A percentile compares a stretch with the other conserved stretches of the same genome.
These are phyloP conservation scores for Exaiptasia diaphana DNA, from an alignment of 64 coral and sea anemone species.

Conservation along the genomic window DNA sequence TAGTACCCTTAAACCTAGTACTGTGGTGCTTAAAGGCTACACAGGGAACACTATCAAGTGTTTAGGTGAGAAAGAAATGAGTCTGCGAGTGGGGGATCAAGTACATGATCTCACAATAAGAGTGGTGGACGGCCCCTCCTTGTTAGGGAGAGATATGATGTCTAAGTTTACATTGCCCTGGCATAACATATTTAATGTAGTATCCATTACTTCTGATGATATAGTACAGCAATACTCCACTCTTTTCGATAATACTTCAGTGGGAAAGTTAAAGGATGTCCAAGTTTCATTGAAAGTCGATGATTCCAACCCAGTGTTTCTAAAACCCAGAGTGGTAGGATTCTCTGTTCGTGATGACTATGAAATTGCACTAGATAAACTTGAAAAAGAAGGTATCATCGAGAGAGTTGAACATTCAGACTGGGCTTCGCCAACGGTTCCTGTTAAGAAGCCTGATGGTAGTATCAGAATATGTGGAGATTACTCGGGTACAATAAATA, in stretches of 20 bases:
- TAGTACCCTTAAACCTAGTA: conserved; percentile 10
- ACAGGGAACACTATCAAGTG: conserved; percentile 31
- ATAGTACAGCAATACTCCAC: conserved; percentile 28
- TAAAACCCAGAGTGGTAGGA: conserved; percentile 31
- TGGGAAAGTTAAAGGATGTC: conserved; percentile 51
- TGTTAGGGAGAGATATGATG: conserved; percentile 51
- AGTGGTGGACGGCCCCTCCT: conserved; percentile 30
- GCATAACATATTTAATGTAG: conserved; percentile 44
- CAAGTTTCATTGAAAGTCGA: conserved; percentile 38
- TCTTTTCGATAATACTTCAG: conserved; percentile 48
- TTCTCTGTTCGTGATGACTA: conserved; percentile 28
- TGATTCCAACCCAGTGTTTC: conserved; percentile 53
- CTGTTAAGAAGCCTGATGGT: conserved; percentile 32
- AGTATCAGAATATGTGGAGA: conserved; percentile 43
- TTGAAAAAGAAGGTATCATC: conserved; percentile 43
- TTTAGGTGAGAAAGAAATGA: conserved; percentile 30
- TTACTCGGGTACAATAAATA: conserved; percentile 38
- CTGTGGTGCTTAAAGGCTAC: conserved; percentile 43
- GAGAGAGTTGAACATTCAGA: conserved; percentile 57
- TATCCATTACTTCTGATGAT: conserved; percentile 48
- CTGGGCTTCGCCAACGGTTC: conserved; percentile 56
- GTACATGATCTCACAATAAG: background rate
- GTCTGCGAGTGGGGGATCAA: conserved; percentile 36
- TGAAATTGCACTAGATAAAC: conserved; percentile 5
- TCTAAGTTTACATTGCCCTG: conserved; percentile 50